Evolutionary conservation across 2,888 invertebrate genomes (phyloP).

Genomic region (Eustalomyia histrio): DNA sequence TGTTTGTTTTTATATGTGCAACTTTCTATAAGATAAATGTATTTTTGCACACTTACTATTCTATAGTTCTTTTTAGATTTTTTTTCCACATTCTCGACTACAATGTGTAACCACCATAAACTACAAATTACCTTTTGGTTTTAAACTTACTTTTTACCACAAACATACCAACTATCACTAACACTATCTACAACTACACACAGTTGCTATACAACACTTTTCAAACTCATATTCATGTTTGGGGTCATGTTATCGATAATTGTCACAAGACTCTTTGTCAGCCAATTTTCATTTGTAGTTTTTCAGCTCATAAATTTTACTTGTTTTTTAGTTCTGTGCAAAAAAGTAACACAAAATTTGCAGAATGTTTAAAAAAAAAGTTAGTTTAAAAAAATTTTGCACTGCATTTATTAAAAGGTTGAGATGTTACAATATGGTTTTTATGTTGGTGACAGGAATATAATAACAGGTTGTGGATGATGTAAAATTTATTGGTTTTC

Average conservation of each 20-base stretch:
- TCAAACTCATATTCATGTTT: conserved; percentile 21
- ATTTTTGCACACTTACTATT: conserved; percentile 1
- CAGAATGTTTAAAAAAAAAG: conserved; percentile 19
- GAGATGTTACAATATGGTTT: conserved; percentile 16
- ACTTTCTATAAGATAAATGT: not conserved
- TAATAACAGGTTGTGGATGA: conserved; percentile 17
- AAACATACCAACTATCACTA: no score
- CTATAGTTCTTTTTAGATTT: not conserved
- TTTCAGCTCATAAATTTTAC: conserved; percentile 59
- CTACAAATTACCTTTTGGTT: no score
- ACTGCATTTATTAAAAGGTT: conserved; percentile 19
- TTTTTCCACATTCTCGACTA: no score
- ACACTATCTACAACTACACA: no score
- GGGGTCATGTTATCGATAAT: conserved; percentile 64
- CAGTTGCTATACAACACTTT: no score
- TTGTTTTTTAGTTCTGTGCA: conserved; percentile 16
- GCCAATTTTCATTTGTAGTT: conserved; percentile 61
- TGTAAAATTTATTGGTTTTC: conserved; percentile 6
- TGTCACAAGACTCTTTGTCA: conserved; percentile 64
- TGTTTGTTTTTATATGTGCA: not conserved
- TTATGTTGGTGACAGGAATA: conserved; percentile 35
- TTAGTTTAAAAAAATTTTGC: conserved; percentile 12
- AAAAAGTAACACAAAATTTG: conserved; percentile 7
- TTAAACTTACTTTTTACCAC: no score
- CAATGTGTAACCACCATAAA: no score